A percentile compares a stretch with the other conserved stretches of the same genome.
These are phyloP conservation scores for Telenomus remus DNA, from an alignment of 1,140 invertebrate genomes.

Conservation along the genomic window DNA sequence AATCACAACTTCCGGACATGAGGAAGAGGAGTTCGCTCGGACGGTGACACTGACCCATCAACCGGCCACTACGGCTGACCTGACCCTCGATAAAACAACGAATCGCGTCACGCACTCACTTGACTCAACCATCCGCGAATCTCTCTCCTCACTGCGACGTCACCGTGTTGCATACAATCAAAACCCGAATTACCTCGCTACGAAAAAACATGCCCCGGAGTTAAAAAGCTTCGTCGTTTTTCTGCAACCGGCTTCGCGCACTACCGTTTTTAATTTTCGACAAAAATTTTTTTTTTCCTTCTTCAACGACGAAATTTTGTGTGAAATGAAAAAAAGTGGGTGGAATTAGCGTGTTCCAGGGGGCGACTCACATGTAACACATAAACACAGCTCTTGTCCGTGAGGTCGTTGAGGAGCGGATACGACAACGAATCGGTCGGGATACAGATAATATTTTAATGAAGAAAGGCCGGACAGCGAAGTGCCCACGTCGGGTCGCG, in stretches of 20 bases:
- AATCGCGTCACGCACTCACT: constrained; percentile 49
- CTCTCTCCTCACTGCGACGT: background rate
- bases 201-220: no score
- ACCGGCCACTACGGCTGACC: constrained; percentile 32
- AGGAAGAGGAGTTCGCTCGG: constrained; percentile 33
- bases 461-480: constrained; percentile 75
- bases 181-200: no score
- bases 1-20: constrained; percentile 32
- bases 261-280: no score
- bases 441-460: constrained; percentile 73
- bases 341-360: constrained; percentile 42
- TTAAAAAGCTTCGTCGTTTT: no score
- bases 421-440: constrained; percentile 43
- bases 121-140: constrained; percentile 8
- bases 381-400: constrained; percentile 33
- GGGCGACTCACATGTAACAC: constrained; percentile 18
- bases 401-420: constrained; percentile 13
- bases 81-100: constrained; percentile 23
- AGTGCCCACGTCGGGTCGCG: constrained; percentile 75
- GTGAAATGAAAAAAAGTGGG: no score
- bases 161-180: no score
- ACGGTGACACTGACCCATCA: constrained; percentile 48
- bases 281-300: no score
- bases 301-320: no score
- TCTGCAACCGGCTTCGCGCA: no score